Evolutionary conservation across 2,888 invertebrate genomes (phyloP).

Genomic region (Synanthedon myopaeformis): DNA sequence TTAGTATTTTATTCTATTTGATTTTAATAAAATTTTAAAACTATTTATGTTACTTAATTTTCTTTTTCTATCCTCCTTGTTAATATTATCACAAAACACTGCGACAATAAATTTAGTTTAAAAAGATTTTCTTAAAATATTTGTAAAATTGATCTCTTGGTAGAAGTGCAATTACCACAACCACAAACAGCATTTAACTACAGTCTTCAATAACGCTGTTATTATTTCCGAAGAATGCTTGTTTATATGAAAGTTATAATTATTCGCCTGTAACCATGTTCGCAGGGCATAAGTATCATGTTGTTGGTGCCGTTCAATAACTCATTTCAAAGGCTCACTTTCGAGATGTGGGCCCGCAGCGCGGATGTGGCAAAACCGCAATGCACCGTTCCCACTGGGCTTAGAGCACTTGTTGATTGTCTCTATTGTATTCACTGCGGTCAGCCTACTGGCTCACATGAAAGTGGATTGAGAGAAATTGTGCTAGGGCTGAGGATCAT

Average conservation of each 20-base stretch:
- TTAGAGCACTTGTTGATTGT: conserved; percentile 20
- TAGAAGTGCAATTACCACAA: no score
- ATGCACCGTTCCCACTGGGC: conserved; percentile 30
- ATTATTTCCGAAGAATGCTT: no score
- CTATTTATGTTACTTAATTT: no score
- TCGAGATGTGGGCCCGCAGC: conserved; percentile 45
- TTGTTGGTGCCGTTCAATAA: conserved; percentile 56
- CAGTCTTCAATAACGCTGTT: no score
- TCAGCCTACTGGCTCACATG: conserved; percentile 18
- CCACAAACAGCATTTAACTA: no score
- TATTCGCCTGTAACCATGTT: conserved; percentile 23
- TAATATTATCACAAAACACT: no score
- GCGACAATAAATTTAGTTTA: no score
- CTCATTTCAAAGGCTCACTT: conserved; percentile 64
- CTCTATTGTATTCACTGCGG: conserved; percentile 19
- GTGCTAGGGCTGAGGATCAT: conserved; percentile 26
- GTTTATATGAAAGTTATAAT: conserved; percentile 18
- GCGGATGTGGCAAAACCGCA: conserved; percentile 45
- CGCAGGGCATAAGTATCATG: conserved; percentile 31
- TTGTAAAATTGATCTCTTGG: no score
- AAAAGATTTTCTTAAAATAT: no score
- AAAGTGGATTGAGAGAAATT: conserved; percentile 30
- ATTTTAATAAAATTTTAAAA: no score
- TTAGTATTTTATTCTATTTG: no score
- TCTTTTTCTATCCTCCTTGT: no score